Evolutionary conservation across 1,140 invertebrate genomes (phyloP), one percentile per base, ranked within the genome.

Genomic region (Heliconius congener): DNA sequence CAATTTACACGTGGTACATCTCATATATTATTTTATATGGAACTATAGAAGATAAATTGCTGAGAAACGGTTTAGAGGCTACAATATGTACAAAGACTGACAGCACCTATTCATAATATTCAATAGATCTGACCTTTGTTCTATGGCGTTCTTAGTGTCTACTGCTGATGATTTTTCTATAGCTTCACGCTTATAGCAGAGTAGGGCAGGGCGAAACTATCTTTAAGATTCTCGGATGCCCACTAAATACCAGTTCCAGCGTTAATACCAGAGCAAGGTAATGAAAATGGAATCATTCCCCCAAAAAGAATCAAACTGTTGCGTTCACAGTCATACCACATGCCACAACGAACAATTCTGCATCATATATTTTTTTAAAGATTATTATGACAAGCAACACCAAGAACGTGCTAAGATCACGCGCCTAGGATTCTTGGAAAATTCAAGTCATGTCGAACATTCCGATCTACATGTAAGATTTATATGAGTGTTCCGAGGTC

Each of bases 401-500:
- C 71, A 73, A 34, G 8, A 76, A 57, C 50, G 52, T 73, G 50
- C 55, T 73, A 60, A 80, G 73, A 76, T 46, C 74, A 77, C 71
- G 37, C 74, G 30, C 6, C 42, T 66, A n/a, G 18, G 39, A 50
- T 80, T 80, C 71, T 77, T 46, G 79, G 72, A 76, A 81, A 77
- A 71, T 66, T 79, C 75, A 34, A 46, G 75, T 81, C 79, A 39
- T 77, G 79, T 77, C 66, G 71, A 23, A 76, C 71, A 60, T 77
- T 74, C 72, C 70, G 79, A 76, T 81, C 76, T 78, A 76, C 73
- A 78, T 78, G 80, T 78, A 78, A 52, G 76, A 81, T 81, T 81
- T 81, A 73, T 81, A 78, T 34, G 80, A 76, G 79, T 80, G 80
- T 75, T 46, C 80, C 27, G 39, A 76, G 80, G 80, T 81, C 80